Evolutionary conservation across 2,888 invertebrate species (phyloP).

Genomic region (Empis stercorea): DNA sequence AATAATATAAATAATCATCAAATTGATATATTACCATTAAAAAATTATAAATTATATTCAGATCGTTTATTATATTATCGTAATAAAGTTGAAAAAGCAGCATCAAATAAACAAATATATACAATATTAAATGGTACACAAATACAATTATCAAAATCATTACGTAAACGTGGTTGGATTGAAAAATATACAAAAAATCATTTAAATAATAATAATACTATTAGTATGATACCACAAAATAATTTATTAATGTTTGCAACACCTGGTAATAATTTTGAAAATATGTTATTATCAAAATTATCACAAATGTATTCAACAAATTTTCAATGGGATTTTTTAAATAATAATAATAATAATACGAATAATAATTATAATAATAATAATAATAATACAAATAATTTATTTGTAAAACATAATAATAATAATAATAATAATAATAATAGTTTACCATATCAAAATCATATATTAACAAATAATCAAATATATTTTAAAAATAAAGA

Average conservation of each 20-base stretch:
- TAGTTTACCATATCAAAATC: constrained; percentile 7
- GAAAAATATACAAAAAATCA: constrained; percentile 45
- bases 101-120: constrained; percentile 20
- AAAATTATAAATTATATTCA: too few relatives aligned
- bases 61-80: too few relatives aligned
- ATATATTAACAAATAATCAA: background rate
- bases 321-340: constrained; percentile 50
- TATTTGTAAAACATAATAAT: too few relatives aligned
- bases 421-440: too few relatives aligned
- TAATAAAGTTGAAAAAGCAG: background rate
- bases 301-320: constrained; percentile 50
- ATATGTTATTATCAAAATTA: constrained; percentile 44
- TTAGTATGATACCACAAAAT: constrained; percentile 23
- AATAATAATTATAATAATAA: too few relatives aligned
- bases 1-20: too few relatives aligned
- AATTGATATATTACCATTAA: too few relatives aligned
- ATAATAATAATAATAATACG: too few relatives aligned
- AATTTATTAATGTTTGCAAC: constrained; percentile 23
- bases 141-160: constrained; percentile 33
- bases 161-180: constrained; percentile 57
- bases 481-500: constrained; percentile 33
- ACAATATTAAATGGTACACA: constrained; percentile 29
- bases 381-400: too few relatives aligned
- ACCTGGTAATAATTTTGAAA: constrained; percentile 30
- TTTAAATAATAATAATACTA: constrained; percentile 26